Conservation (phyloP, 2,888 invertebrate species). For the Ptilodon capucinus region DNA sequence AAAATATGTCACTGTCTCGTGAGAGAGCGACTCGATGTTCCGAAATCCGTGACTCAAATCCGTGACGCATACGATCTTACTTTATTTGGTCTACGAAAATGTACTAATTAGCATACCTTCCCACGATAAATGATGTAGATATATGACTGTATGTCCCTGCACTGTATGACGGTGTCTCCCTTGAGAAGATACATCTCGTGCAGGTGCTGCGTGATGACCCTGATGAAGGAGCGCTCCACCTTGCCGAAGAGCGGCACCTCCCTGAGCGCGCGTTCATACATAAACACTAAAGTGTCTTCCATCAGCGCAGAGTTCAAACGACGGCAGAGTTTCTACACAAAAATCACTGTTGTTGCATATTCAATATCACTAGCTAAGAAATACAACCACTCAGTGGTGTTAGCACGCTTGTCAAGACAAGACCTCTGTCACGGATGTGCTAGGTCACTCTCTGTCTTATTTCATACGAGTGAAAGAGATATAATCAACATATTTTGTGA, state of each 20-base stretch:
- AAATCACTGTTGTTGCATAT: background rate
- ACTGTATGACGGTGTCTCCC: slow-evolving; percentile 74
- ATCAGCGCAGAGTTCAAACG: slow-evolving; percentile 77
- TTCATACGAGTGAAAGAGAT: no score
- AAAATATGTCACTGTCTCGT: no score
- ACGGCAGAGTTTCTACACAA: slow-evolving; percentile 65
- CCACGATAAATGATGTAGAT: slow-evolving; percentile 79
- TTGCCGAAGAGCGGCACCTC: slow-evolving; percentile 80
- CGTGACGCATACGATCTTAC: no score
- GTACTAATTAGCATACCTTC: no score
- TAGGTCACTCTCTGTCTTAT: no score
- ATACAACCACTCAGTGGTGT: no score
- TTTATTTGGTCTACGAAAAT: no score
- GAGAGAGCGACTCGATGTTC: no score
- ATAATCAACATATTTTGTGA: no score
- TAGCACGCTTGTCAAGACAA: no score
- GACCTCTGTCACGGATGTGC: no score
- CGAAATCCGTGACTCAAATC: no score
- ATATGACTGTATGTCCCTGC: slow-evolving; percentile 70
- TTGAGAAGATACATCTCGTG: slow-evolving; percentile 77
- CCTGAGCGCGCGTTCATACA: slow-evolving; percentile 76
- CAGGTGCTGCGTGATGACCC: slow-evolving; percentile 77
- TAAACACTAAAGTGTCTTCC: slow-evolving; percentile 78
- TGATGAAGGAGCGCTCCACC: slow-evolving; percentile 78
- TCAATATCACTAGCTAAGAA: background rate